These are phyloP conservation scores for Jordanella pulchra DNA, from an alignment of 2,797 vertebrate species.

Conservation along the genomic window DNA sequence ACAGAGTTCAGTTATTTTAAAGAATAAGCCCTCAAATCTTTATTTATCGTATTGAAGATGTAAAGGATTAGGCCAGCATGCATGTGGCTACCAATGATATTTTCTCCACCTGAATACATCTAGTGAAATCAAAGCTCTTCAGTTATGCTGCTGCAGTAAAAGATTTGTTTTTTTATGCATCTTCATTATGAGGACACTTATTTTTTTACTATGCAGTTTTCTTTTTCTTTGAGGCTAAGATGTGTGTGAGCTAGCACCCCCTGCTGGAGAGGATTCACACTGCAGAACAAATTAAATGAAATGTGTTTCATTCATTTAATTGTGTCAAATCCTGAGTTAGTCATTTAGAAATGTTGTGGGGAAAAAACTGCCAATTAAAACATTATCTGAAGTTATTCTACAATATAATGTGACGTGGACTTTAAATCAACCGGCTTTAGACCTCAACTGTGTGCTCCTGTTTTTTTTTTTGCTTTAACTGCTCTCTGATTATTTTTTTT, in stretches of 20 bases:
- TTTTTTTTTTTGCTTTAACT: background rate
- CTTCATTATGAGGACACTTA: background rate
- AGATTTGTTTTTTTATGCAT: background rate
- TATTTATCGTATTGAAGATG: background rate
- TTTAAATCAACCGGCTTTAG: conserved; percentile 23
- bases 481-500: background rate
- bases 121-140: background rate
- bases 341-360: background rate
- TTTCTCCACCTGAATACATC: background rate
- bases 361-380: background rate
- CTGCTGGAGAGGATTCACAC: conserved; percentile 11
- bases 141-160: background rate
- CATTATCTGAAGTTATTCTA: conserved; percentile 35
- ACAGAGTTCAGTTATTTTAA: background rate
- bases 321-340: conserved; percentile 18
- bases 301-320: conserved; percentile 37
- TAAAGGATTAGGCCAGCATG: background rate
- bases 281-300: conserved; percentile 1
- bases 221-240: background rate
- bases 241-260: background rate
- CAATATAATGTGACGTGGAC: conserved; percentile 31
- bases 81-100: no score
- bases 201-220: no score
- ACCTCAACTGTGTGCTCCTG: background rate
- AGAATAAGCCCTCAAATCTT: no score